Base-by-base conservation (phyloP, 1,140 invertebrate species). In the Penaeus chinensis region DNA sequence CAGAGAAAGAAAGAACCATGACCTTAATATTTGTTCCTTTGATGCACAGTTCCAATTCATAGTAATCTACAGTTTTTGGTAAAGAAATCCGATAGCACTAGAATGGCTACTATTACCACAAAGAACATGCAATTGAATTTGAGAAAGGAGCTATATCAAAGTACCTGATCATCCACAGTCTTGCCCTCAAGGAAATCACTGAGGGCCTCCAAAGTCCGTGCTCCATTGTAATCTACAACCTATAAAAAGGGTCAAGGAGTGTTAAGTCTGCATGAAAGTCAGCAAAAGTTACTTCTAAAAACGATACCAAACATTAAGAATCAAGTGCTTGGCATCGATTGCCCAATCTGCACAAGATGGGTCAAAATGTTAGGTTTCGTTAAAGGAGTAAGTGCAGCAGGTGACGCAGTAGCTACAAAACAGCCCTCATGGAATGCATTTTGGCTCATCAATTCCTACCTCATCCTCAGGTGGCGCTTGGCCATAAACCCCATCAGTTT, bases 141-240 rank as follows among this genome's bases (percentile, higher is more conserved):
- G 61, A 27, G 54, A 88, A 47, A 77, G 13, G 42, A 20, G 32
- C 76, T 47, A 22, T 22, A 16, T n/a, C 32, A 24, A 24, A 71
- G 82, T 88, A 88, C 87, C 87, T 88, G 74, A 37, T 87, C 84
- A 37, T 84, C 89, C 32, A 84, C 22, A 27, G 42, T 60, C 61
- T 90, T 90, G 80, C 90, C 90, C 83, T 99, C 97, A 74, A 99
- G 92, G 94, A 99, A 99, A 93, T 99, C 97, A 80, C 94, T 94
- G 90, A 99, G 94, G 87, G 95, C 98, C 91, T 98, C 98, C 90
- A 99, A 94, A 90, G 98, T 99, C 92, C 99, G 95, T 91, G 98
- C 97, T 82, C 98, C 98, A 91, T 96, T 96, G 94, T 97, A 99
- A 91, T 99, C 97, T 90, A 99, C 94, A 90, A 95, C 94, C 95